Percentiles rank a stretch among this genome's conserved stretches.
Evolutionary conservation across 1,140 invertebrate species (phyloP).

Genomic region (Ceratosolen solmsi): DNA sequence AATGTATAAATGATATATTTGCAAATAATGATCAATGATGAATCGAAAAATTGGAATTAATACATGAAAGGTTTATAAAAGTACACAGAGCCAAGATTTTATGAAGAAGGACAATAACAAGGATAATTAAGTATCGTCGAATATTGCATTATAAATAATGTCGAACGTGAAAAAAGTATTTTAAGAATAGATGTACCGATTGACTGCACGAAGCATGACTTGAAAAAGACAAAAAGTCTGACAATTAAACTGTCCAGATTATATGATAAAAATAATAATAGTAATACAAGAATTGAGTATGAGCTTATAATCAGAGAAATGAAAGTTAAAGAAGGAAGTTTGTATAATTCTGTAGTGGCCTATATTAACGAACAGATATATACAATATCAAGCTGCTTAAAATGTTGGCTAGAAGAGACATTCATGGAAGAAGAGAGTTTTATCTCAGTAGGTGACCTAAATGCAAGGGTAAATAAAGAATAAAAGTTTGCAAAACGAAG

Average conservation of each 20-base stretch:
- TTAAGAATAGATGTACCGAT: background rate
- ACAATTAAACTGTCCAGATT: background rate
- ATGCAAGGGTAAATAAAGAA: constrained; percentile 6
- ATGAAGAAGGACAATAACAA: background rate
- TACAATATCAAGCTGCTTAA: constrained; percentile 4
- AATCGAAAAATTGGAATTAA: no score
- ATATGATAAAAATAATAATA: background rate
- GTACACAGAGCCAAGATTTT: no score
- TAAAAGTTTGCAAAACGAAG: constrained; percentile 15
- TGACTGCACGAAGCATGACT: background rate
- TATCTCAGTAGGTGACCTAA: constrained; percentile 12
- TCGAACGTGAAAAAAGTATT: background rate
- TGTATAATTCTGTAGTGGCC: constrained; percentile 9
- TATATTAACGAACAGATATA: constrained; percentile 15
- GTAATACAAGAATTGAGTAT: background rate
- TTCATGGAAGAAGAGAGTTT: constrained; percentile 3
- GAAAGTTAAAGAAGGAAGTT: constrained; percentile 14
- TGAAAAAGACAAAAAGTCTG: background rate
- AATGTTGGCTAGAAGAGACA: constrained; percentile 22
- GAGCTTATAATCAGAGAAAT: background rate
- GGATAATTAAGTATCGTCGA: background rate
- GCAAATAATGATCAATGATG: no score
- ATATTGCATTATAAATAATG: background rate
- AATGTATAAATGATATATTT: no score
- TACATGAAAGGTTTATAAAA: no score